Base-by-base conservation (phyloP, 2,113 vertebrate species). In the Ageneiosus marmoratus region DNA sequence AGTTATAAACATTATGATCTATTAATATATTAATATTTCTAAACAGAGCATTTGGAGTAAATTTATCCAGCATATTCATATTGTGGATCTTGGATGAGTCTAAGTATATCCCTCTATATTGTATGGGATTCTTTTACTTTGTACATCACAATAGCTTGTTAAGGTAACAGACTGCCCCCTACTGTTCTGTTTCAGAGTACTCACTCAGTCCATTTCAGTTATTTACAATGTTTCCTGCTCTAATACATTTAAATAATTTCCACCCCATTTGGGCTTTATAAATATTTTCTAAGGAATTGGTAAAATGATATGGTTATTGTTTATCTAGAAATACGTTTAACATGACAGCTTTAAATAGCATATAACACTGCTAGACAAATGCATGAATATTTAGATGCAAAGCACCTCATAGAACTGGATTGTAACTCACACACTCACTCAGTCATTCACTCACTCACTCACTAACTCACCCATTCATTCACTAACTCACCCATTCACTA, bases 151-250 rank as follows among this genome's bases (percentile, higher is more conserved):
- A 3, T 15, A 29, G 51, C 9, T 20, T 58, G n/a, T 20, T 20
- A 46, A 87, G 75, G 81, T 67, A 32, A 67, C 16, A 87, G 8
- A 74, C 70, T 88, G 90, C 90, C 89, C 88, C 82, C 92, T 92
- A 63, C 79, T 84, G 83, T 67, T 73, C 41, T 16, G 27, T 41
- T 37, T 50, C 10, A 12, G 29, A 55, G 18, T 34, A 37, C 12
- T 53, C 22, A 22, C 1, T 34, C 1, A 16, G 44, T 80, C 62
- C 24, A 12, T 27, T 48, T 73, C 34, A 67, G n/a, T n/a, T n/a
- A n/a, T 67, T 37, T 37, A 22, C 4, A 5, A 10, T 37, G 60
- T 6, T 62, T 62, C 13, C 27, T 15, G 32, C 32, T 67, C 16
- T 0, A 67, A 37, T 22, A 22, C 18, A 37, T 67, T 37, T 1